These are phyloP conservation scores for Apis cerana DNA, from an alignment of 1,140 invertebrate genomes.

Conservation along the genomic window DNA sequence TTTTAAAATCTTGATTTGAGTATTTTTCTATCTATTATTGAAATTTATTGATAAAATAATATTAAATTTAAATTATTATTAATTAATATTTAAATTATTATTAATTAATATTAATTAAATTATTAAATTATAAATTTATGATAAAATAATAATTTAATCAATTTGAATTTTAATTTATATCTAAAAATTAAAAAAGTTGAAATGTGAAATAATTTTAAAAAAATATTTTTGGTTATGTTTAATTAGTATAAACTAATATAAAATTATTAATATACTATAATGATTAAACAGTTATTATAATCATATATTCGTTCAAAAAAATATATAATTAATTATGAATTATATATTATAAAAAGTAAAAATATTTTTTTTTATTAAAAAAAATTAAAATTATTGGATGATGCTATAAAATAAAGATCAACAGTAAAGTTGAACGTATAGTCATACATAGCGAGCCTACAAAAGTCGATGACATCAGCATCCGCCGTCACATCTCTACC, in stretches of 20 bases:
- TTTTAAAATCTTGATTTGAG: background rate
- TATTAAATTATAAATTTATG: too few species aligned
- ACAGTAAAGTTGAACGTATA: background rate
- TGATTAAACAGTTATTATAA: too few species aligned
- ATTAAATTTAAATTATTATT: too few species aligned
- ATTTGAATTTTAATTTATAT: too few species aligned
- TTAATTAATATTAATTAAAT: too few species aligned
- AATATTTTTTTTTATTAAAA: background rate
- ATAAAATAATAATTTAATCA: background rate
- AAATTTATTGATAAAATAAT: background rate
- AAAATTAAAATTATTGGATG: background rate
- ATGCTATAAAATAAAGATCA: background rate
- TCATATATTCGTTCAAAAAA: too few species aligned
- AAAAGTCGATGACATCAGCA: constrained; percentile 68
- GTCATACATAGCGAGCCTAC: background rate
- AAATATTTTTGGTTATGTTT: too few species aligned
- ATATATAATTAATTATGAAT: background rate
- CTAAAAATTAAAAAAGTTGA: too few species aligned
- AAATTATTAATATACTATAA: too few species aligned
- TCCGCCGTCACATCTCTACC: constrained; percentile 47
- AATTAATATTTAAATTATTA: too few species aligned
- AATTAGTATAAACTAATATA: too few species aligned
- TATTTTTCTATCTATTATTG: background rate
- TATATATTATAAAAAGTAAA: background rate
- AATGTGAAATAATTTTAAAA: too few species aligned